A percentile compares a stretch with the other conserved stretches of the same genome.
Evolutionary conservation across 2,113 vertebrate genomes (phyloP).

Genomic region (Myrmophylax atrothorax): DNA sequence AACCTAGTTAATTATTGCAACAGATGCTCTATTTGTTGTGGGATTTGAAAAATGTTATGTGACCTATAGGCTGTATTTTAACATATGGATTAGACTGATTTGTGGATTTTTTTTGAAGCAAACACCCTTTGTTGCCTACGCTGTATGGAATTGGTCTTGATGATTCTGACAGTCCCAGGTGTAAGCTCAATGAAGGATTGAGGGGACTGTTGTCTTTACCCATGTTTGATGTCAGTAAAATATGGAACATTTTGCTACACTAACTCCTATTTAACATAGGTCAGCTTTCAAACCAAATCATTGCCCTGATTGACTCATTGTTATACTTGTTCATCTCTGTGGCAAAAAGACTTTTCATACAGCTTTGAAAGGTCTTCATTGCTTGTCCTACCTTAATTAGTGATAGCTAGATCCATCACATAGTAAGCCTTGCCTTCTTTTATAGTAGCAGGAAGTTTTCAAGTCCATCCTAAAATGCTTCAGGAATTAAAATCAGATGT

Average conservation of each 20-base stretch:
- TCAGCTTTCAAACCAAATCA: neutral
- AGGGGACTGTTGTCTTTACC: neutral
- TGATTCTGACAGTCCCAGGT: neutral
- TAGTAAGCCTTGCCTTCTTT: neutral
- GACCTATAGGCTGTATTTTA: neutral
- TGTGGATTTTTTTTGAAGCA: neutral
- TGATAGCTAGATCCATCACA: neutral
- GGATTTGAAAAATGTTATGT: neutral
- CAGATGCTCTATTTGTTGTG: neutral
- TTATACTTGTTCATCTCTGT: neutral
- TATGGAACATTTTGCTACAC: neutral
- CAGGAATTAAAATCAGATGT: accelerated
- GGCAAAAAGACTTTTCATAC: neutral
- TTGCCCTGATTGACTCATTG: neutral
- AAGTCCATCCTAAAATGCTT: neutral
- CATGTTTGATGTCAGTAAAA: neutral
- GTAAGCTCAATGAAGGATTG: neutral
- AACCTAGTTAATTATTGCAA: neutral
- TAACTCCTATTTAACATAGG: neutral
- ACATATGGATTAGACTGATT: neutral
- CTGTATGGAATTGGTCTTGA: neutral
- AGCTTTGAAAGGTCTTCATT: neutral
- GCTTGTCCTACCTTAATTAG: neutral
- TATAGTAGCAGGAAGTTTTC: neutral
- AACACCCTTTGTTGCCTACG: neutral